Base-by-base conservation (phyloP, 2,113 vertebrate species). In the Apaloderma vittatum region DNA sequence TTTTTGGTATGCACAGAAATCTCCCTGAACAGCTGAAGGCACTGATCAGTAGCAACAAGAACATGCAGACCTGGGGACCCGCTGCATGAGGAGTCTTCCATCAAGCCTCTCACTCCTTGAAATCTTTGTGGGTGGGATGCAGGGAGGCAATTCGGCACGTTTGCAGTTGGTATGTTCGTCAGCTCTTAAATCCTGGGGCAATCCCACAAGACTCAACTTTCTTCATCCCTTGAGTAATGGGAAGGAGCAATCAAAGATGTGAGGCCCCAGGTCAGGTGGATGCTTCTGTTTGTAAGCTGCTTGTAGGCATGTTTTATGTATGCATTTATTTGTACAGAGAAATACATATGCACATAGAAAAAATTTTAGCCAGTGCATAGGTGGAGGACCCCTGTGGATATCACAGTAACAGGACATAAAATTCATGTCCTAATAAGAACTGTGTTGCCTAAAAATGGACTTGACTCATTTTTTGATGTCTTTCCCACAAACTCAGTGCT, bases 111-210 rank as follows among this genome's bases (percentile, higher is more conserved):
- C 43, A 11, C 7, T 46, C 21, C 27, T 59, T 40, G 57, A 63
- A 88, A 58, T 16, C 12, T 71, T 37, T 55, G 34, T 23, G 30
- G 37, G 19, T 78, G 57, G 8, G 2, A 72, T 2, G 0, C 1
- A 7, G 21, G 61, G 34, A 57, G 23, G 32, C 2, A 8, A 24
- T 29, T 21, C 0, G 14, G 26, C 66, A 40, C 0, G 0, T 34
- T 23, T 74, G 29, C n/a, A 40, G 27, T 45, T 26, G 51, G 11
- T 40, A 26, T 20, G n/a, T 18, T 58, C 0, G 0, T 78, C n/a
- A 67, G n/a, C 26, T 63, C 58, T 59, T 36, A 57, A 88, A 63
- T 63, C 48, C 52, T 30, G 6, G 23, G 27, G 43, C 16, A 57
- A 54, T 40, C 52, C 30, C 51, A 46, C 0, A 2, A 77, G 40